Base-by-base conservation (phyloP, 2,888 invertebrate species). In the Drosophila kambysellisi region DNA sequence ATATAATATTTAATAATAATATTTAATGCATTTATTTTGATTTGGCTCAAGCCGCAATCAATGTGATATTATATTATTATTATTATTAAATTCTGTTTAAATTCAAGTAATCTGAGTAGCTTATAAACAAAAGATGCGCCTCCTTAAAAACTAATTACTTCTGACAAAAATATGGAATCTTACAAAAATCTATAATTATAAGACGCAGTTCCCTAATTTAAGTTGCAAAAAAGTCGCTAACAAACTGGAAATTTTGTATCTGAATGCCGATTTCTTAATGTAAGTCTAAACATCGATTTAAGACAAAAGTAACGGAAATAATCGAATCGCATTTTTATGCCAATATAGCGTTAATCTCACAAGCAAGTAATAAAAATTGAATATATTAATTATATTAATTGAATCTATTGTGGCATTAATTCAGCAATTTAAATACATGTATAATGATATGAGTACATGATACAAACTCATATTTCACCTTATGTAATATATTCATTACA, bases 141-240 rank as follows among this genome's bases (percentile, higher is more conserved):
- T 41, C 2, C 4, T 9, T 41, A n/a, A 7, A 20, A 43, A 12
- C 12, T 1, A 20, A 12, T 7, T 20, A 1, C 1, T 6, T 20
- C 6, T 1, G 4, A 20, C 4, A 20, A 7, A 20, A 43, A 11
- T 12, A 43, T 12, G 6, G 20, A 3, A 20, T 20, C 20, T 12
- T 12, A 3, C 3, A 12, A 12, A 46, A 20, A 20, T 46, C 7
- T 7, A 12, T 11, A 20, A 5, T 43, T 43, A 43, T 6, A n/a
- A 11, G 0, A 0, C 5, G 9, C 2, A 41, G 1, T 0, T n/a
- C 11, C 0, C 11, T 20, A 46, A 46, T 12, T 7, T 25, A 8
- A 25, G 4, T 7, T 12, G 12, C 4, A 7, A 20, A 20, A 20
- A 20, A 20, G 7, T 7, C 20, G 25, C 15, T 8, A 15, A 15